Evolutionary conservation across 2,113 vertebrate species (phyloP).

Genomic region (Aramus guarauna): DNA sequence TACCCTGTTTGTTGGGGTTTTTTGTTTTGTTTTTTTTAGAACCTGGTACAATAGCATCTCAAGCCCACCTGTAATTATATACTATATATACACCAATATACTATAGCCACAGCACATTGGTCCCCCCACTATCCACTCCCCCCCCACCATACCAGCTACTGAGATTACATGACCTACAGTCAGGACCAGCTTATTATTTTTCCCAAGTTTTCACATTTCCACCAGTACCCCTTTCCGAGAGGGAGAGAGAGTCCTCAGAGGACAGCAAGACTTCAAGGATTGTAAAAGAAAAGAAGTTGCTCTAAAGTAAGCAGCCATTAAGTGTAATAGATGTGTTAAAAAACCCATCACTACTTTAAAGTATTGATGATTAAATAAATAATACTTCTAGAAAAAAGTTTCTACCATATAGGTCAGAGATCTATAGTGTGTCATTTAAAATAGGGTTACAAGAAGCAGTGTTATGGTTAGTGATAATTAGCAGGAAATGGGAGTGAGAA

Average conservation of each 20-base stretch:
- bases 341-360: not conserved
- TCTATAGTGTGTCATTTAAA: not conserved
- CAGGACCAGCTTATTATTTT: not conserved
- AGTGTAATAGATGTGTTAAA: not conserved
- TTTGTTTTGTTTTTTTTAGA: not conserved
- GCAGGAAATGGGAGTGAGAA: not conserved
- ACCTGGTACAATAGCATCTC: not conserved
- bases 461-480: not conserved
- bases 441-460: not conserved
- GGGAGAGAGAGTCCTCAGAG: not conserved
- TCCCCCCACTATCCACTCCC: not conserved
- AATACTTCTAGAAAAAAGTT: not conserved
- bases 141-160: too few relatives aligned
- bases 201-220: not conserved
- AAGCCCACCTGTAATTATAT: not conserved
- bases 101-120: not conserved
- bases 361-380: not conserved
- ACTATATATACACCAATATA: too few relatives aligned
- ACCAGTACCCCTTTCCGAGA: not conserved
- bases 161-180: not conserved
- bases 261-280: not conserved
- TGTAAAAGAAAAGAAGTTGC: not conserved
- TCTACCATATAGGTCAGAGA: not conserved
- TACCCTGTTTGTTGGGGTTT: accelerated
- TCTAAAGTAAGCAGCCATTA: not conserved